A percentile compares a stretch with the other conserved stretches of the same genome.
phyloP scores from a whole-genome alignment of 2,888 invertebrate genomes.

The Meghimatium bilineatum region DNA sequence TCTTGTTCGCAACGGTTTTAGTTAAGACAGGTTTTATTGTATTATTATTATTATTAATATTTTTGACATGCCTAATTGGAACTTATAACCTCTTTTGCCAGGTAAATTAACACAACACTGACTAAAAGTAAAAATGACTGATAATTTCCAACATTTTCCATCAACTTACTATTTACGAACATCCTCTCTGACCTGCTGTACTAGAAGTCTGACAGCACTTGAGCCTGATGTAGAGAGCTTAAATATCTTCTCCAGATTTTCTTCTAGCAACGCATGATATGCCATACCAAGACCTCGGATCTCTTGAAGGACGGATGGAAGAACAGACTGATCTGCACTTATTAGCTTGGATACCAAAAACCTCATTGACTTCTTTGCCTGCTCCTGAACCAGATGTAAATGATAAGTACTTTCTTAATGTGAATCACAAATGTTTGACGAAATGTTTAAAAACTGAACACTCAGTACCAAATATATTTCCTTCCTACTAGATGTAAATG shows the following conservation, averaged over 20 bases:
- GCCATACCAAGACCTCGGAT: slow-evolving; percentile 88
- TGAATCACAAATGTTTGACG: too few relatives aligned
- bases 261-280: slow-evolving; percentile 88
- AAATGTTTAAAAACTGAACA: too few relatives aligned
- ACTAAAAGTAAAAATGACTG: too few relatives aligned
- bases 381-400: slow-evolving; percentile 80
- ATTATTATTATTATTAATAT: too few relatives aligned
- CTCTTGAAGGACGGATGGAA: slow-evolving; percentile 87
- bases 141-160: too few relatives aligned
- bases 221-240: slow-evolving; percentile 79
- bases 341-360: slow-evolving; percentile 87
- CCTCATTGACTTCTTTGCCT: slow-evolving; percentile 88
- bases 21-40: too few relatives aligned
- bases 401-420: neutral
- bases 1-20: too few relatives aligned
- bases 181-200: slow-evolving; percentile 77
- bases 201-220: slow-evolving; percentile 74
- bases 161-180: slow-evolving; percentile 68
- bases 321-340: slow-evolving; percentile 84
- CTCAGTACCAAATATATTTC: too few relatives aligned
- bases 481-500: neutral
- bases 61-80: too few relatives aligned
- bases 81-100: too few relatives aligned
- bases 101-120: too few relatives aligned
- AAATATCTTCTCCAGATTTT: slow-evolving; percentile 85